Conservation (phyloP, 2,797 vertebrate species). For the Characodon lateralis region DNA sequence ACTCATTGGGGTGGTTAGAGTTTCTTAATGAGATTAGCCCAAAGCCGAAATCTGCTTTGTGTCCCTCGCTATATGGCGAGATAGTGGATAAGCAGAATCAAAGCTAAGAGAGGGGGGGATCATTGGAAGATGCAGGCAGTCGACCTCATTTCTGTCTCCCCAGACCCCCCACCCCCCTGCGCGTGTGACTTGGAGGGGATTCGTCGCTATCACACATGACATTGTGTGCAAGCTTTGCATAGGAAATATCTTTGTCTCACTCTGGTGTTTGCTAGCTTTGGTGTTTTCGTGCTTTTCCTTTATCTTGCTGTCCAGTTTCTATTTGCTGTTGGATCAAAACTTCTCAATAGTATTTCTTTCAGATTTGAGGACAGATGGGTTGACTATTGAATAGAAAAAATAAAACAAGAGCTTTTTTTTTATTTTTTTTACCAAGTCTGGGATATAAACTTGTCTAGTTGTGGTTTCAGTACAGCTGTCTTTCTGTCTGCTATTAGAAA, state of each 20-base stretch:
- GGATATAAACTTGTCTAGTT: slow-evolving; percentile 70
- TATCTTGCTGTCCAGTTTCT: slow-evolving; percentile 80
- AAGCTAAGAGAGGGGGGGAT: slow-evolving; percentile 75
- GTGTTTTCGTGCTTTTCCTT: slow-evolving; percentile 77
- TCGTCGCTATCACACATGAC: slow-evolving; percentile 82
- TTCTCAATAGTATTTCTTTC: slow-evolving; percentile 65
- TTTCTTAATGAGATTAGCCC: slow-evolving; percentile 87
- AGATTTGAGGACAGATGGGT: slow-evolving; percentile 75
- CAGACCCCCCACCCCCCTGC: slow-evolving; percentile 54
- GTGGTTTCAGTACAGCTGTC: slow-evolving; percentile 61
- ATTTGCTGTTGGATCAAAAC: slow-evolving; percentile 77
- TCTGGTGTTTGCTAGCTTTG: slow-evolving; percentile 74
- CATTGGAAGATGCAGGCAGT: slow-evolving; percentile 78
- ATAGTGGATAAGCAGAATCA: slow-evolving; percentile 84
- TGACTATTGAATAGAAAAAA: slow-evolving; percentile 71
- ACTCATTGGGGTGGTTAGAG: slow-evolving; percentile 81
- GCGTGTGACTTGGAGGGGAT: slow-evolving; percentile 85
- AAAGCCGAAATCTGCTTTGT: slow-evolving; percentile 85
- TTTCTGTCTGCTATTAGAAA: slow-evolving; percentile 69
- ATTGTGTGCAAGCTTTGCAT: slow-evolving; percentile 86
- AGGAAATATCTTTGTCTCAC: slow-evolving; percentile 86
- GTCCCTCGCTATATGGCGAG: slow-evolving; percentile 79
- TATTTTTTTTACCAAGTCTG: slow-evolving; percentile 62
- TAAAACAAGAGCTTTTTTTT: slow-evolving; percentile 15
- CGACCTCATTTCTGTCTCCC: slow-evolving; percentile 77